These are phyloP conservation scores for Leptodactylus fuscus DNA, from an alignment of 2,113 vertebrate genomes.

Conservation along the genomic window DNA sequence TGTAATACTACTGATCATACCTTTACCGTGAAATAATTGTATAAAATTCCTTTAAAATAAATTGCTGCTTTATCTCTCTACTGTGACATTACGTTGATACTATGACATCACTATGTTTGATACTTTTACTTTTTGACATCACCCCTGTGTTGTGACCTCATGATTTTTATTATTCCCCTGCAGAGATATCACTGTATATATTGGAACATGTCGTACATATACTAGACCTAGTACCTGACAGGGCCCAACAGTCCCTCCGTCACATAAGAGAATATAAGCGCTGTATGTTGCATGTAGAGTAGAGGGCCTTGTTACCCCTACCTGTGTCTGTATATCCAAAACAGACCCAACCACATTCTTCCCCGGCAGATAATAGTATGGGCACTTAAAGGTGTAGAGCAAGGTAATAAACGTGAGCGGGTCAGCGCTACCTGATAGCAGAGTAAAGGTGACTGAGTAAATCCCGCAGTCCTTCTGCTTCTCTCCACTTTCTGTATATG, in stretches of 20 bases:
- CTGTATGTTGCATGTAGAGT: not conserved
- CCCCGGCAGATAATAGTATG: not conserved
- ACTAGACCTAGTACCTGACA: too few relatives aligned
- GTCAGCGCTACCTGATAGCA: constrained; percentile 88
- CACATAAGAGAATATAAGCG: not conserved
- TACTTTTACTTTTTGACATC: not conserved
- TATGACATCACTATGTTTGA: not conserved
- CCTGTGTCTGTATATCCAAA: too few relatives aligned
- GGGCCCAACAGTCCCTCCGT: too few relatives aligned
- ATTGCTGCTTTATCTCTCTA: too few relatives aligned
- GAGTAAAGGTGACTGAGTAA: constrained; percentile 98
- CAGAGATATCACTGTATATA: not conserved
- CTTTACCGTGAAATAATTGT: not conserved
- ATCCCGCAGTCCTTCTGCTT: constrained; percentile 95
- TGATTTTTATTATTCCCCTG: not conserved
- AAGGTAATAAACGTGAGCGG: not conserved
- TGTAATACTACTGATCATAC: too few relatives aligned
- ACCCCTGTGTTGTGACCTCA: too few relatives aligned
- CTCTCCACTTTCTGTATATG: constrained; percentile 93
- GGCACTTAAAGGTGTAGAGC: not conserved
- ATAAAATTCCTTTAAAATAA: too few relatives aligned
- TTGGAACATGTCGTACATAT: too few relatives aligned
- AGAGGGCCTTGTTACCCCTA: not conserved
- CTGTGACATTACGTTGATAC: not conserved
- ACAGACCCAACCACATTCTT: too few relatives aligned